Evolutionary conservation across 2,797 vertebrate genomes (phyloP), one percentile per base, ranked within the genome.

Genomic region (Choloepus didactylus): DNA sequence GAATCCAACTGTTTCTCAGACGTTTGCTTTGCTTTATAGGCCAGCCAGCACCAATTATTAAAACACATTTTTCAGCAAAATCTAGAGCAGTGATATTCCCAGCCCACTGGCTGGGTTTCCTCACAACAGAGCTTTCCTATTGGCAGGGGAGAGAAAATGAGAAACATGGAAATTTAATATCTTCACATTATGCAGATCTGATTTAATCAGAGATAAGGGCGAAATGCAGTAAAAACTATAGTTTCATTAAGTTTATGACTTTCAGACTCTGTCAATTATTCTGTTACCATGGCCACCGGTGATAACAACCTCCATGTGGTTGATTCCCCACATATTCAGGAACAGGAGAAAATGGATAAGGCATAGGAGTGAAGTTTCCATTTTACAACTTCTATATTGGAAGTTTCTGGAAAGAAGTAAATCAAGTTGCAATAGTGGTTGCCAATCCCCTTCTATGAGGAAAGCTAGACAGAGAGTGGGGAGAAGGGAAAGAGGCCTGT

Each of bases 191-290:
- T 98, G 98, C 97, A 98, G 98, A 98, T 98, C 98, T 98, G 98
- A 98, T 98, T 98, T 98, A 98, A 98, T 98, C 98, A 98, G 98
- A 98, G 97, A 98, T 97, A 98, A 98, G 98, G 95, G 97, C 98
- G 98, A 98, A 98, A 95, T 94, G 96, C 98, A 98, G 98, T 98
- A 98, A 98, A 98, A 98, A 97, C 97, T 89, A 98, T 97, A 98
- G 98, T 98, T 98, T 98, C 98, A 98, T 99, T 98, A 98, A 97
- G 98, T 98, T 98, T 98, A 98, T 98, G 98, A 98, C 97, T 98
- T 98, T 97, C 97, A 98, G 97, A 77, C 95, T 97, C 89, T 96
- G 97, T 97, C 98, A 98, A 97, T 98, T 98, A 97, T 94, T 73
- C 87, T 49, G 98, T 98, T 98, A 94, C 98, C 97, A 98, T 98